Evolutionary conservation across 2,797 vertebrate genomes (phyloP).

Genomic region (Tiaroga cobitis): DNA sequence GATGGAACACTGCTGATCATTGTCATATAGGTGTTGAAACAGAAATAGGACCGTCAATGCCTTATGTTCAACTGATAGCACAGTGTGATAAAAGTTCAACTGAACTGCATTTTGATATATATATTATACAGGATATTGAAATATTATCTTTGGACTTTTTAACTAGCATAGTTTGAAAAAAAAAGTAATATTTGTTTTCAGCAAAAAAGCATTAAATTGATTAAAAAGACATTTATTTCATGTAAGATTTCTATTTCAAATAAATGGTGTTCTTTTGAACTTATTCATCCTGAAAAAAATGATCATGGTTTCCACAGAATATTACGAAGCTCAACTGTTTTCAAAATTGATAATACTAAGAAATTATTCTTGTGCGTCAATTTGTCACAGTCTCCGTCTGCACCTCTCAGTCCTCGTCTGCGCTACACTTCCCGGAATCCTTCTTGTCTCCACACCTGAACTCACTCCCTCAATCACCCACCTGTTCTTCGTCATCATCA

Average conservation of each 20-base stretch:
- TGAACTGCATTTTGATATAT: not conserved
- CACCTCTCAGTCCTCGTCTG: too few relatives aligned
- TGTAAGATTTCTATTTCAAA: not conserved
- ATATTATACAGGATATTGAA: not conserved
- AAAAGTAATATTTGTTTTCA: not conserved
- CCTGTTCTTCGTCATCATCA: too few relatives aligned
- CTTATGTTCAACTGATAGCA: not conserved
- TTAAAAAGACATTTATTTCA: not conserved
- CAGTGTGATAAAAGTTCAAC: not conserved
- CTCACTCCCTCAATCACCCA: too few relatives aligned
- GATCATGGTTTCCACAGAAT: not conserved
- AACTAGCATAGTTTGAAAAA: not conserved
- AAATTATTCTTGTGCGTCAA: not conserved
- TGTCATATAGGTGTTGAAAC: conserved; percentile 31
- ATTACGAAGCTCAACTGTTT: not conserved
- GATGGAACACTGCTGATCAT: conserved; percentile 37
- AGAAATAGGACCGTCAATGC: not conserved
- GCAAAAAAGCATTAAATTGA: not conserved
- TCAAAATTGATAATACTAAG: not conserved
- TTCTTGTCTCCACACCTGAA: too few relatives aligned
- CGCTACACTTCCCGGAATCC: too few relatives aligned
- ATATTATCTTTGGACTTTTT: not conserved
- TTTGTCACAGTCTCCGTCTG: too few relatives aligned
- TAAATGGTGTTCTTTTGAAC: not conserved
- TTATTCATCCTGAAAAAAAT: not conserved